Percentiles rank a stretch among this genome's conserved stretches.
These are phyloP conservation scores for Anabas testudineus DNA, from an alignment of 2,797 vertebrate species.

Conservation along the genomic window DNA sequence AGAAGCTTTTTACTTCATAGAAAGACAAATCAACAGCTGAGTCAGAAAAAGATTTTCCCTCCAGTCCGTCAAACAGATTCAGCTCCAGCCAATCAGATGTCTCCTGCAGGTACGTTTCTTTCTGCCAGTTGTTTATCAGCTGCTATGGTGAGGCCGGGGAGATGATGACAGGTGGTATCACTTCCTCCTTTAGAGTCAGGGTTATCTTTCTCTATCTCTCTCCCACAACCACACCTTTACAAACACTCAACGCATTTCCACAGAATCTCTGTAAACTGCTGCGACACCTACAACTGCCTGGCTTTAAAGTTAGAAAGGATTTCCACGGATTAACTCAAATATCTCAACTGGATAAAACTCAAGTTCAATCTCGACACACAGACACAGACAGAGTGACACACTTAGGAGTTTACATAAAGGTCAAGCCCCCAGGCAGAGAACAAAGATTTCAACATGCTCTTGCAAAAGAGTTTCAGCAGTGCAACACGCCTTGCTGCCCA, in stretches of 20 bases:
- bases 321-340: slow-evolving; percentile 37
- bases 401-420: slow-evolving; percentile 39
- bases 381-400: slow-evolving; percentile 10
- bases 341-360: slow-evolving; percentile 21
- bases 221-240: background rate
- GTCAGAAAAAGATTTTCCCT: slow-evolving; percentile 41
- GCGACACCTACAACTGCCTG: background rate
- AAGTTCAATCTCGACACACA: slow-evolving; percentile 1
- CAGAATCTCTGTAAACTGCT: background rate
- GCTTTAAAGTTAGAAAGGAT: slow-evolving; percentile 28
- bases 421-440: slow-evolving; percentile 10
- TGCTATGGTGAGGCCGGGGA: slow-evolving; percentile 51
- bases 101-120: slow-evolving; percentile 27
- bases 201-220: background rate
- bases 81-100: slow-evolving; percentile 60
- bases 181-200: slow-evolving; percentile 55
- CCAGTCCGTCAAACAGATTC: slow-evolving; percentile 11
- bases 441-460: slow-evolving; percentile 73
- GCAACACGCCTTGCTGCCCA: slow-evolving; percentile 51
- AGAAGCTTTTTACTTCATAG: background rate
- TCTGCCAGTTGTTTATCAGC: slow-evolving; percentile 62
- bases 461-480: slow-evolving; percentile 70
- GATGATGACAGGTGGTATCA: slow-evolving; percentile 50
- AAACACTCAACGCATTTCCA: slow-evolving; percentile 14
- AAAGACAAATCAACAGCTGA: background rate